Evolutionary conservation across 2,888 invertebrate species (phyloP).

Genomic region (Nesidiocoris tenuis): DNA sequence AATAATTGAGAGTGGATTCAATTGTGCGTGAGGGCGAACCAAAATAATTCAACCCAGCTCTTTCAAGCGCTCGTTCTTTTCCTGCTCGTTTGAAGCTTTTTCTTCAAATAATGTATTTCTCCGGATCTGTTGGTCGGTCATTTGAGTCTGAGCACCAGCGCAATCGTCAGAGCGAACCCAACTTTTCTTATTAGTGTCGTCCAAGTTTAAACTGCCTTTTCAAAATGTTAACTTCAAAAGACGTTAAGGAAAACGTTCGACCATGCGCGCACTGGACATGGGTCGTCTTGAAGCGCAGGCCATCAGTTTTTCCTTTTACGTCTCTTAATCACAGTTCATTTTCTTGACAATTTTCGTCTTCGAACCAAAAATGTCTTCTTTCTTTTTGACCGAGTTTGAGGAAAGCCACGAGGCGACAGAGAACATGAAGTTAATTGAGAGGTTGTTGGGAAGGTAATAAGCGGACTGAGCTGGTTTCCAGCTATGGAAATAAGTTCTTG

Average conservation of each 20-base stretch:
- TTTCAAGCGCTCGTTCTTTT: no score
- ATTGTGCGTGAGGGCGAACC: no score
- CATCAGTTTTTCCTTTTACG: not conserved
- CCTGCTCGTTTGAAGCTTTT: not conserved
- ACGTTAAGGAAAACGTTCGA: not conserved
- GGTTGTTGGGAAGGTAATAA: conserved; percentile 22
- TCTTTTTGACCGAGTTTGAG: conserved; percentile 9
- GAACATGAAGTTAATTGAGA: conserved; percentile 14
- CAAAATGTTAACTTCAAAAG: not conserved
- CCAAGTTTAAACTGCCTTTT: not conserved
- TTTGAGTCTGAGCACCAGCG: not conserved
- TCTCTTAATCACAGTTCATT: conserved; percentile 25
- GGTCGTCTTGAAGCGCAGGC: not conserved
- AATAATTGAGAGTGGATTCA: no score
- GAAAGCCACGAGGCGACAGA: conserved; percentile 4
- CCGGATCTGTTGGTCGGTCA: not conserved
- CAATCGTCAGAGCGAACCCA: not conserved
- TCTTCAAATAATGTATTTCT: not conserved
- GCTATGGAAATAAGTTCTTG: conserved; percentile 25
- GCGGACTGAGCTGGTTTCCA: conserved; percentile 11
- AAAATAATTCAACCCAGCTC: no score
- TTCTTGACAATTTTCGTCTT: conserved; percentile 11
- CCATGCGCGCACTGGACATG: not conserved
- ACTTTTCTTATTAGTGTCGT: not conserved
- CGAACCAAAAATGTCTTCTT: not conserved